These are phyloP conservation scores for Thaleichthys pacificus DNA, from an alignment of 2,797 vertebrate genomes.

Conservation along the genomic window DNA sequence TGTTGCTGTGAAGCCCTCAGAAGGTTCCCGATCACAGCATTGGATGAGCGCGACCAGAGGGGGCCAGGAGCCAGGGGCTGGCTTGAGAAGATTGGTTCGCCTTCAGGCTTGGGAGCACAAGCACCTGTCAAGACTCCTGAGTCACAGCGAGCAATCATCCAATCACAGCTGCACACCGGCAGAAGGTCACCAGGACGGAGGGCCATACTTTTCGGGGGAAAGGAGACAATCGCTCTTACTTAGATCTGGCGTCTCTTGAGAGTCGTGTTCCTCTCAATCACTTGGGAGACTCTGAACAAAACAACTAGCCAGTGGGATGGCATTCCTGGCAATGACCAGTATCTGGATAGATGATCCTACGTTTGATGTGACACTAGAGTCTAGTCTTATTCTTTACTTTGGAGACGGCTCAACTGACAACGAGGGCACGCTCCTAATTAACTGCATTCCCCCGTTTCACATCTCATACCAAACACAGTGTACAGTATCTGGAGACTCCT, in stretches of 20 bases:
- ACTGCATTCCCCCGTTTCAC: background rate
- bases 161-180: conserved; percentile 64
- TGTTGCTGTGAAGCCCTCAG: conserved; percentile 48
- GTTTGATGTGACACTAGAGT: background rate
- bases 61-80: conserved; percentile 44
- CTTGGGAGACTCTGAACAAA: conserved; percentile 48
- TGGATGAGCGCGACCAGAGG: conserved; percentile 38
- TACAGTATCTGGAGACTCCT: background rate
- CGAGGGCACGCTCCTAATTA: background rate
- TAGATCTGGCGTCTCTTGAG: conserved; percentile 54
- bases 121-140: conserved; percentile 78
- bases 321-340: background rate
- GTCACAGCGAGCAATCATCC: conserved; percentile 74
- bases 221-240: conserved; percentile 66
- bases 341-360: background rate
- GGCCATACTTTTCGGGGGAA: conserved; percentile 57
- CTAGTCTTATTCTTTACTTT: background rate
- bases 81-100: conserved; percentile 61
- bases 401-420: background rate
- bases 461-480: background rate
- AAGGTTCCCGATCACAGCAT: conserved; percentile 59
- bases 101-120: conserved; percentile 72
- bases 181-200: conserved; percentile 72
- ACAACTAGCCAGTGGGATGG: conserved; percentile 34
- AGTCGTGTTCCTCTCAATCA: conserved; percentile 69